These are phyloP conservation scores for Reticulitermes lucifugus DNA, from an alignment of 2,888 invertebrate species.

Conservation along the genomic window DNA sequence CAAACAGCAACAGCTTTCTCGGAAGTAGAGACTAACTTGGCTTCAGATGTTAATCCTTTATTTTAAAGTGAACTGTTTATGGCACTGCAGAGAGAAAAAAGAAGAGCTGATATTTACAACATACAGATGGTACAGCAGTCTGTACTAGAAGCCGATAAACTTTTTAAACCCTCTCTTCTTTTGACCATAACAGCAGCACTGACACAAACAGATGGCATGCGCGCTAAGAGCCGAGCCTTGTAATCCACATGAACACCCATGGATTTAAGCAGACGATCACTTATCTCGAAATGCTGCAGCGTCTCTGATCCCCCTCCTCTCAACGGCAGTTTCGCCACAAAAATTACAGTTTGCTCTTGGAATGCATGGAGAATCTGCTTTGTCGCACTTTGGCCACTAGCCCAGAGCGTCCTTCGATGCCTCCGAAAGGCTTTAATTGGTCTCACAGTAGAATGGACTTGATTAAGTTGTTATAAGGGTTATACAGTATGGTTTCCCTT, in stretches of 20 bases:
- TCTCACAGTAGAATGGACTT: conserved; percentile 28
- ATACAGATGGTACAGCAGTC: background rate
- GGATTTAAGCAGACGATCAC: conserved; percentile 4
- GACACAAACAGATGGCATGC: conserved; percentile 48
- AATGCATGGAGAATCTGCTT: background rate
- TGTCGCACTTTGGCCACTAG: conserved; percentile 25
- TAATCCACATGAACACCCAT: conserved; percentile 40
- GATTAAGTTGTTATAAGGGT: conserved; percentile 44
- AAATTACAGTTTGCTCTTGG: conserved; percentile 44
- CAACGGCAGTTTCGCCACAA: conserved; percentile 22
- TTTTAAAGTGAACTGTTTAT: background rate
- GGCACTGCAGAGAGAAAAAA: background rate
- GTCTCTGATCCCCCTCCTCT: background rate
- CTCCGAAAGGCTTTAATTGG: conserved; percentile 44
- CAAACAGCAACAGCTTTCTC: too few relatives aligned
- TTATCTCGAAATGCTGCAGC: background rate
- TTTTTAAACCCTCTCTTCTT: conserved; percentile 10
- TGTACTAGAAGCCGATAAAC: background rate
- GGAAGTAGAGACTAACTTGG: too few relatives aligned
- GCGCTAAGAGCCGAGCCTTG: conserved; percentile 50
- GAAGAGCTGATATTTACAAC: background rate
- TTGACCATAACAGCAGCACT: conserved; percentile 3
- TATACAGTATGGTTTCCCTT: background rate
- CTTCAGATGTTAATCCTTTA: background rate
- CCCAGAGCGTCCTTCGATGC: background rate